These are phyloP conservation scores for Clupea harengus DNA, from an alignment of 2,113 vertebrate species.

Conservation along the genomic window DNA sequence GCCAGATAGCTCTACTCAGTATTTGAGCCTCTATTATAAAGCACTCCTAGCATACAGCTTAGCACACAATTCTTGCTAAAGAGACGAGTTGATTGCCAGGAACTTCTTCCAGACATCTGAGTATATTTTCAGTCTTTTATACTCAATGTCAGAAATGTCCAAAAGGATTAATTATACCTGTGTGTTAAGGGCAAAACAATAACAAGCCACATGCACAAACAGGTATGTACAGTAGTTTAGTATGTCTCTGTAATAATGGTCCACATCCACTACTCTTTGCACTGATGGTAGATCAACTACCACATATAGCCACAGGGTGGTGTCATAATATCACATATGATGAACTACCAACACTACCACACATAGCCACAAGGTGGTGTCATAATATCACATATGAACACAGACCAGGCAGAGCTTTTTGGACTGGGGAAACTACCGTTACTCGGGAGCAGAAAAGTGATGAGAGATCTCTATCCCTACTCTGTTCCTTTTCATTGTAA, in stretches of 20 bases:
- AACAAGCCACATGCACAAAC: background rate
- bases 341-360: background rate
- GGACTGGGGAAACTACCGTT: background rate
- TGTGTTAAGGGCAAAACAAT: background rate
- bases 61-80: background rate
- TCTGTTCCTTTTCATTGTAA: background rate
- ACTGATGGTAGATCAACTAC: constrained; percentile 13
- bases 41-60: background rate
- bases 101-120: background rate
- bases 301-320: background rate
- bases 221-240: background rate
- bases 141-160: background rate
- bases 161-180: background rate
- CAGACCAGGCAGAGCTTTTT: background rate
- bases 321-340: background rate
- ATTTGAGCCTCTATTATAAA: background rate
- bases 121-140: background rate
- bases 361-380: background rate
- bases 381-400: background rate
- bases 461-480: background rate
- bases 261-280: background rate
- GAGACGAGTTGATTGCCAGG: background rate
- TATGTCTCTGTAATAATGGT: background rate
- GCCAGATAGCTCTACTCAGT: background rate
- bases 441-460: background rate